Evolutionary conservation across 2,888 invertebrate genomes (phyloP).

Genomic region (Noctua janthina): DNA sequence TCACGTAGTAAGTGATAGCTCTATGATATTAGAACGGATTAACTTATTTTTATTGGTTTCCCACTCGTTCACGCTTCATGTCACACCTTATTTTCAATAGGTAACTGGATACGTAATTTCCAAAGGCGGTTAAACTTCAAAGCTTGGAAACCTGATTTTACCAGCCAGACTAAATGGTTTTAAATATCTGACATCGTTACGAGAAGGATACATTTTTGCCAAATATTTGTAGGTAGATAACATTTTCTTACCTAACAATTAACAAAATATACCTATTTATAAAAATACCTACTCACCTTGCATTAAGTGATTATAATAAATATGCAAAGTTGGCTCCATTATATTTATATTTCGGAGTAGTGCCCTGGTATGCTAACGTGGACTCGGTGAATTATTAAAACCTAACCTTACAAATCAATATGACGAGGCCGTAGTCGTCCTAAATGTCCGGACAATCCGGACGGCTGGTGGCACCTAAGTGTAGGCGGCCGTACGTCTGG

Average conservation of each 20-base stretch:
- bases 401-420: background rate
- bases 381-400: background rate
- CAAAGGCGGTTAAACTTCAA: background rate
- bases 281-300: constrained; percentile 19
- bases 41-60: constrained; percentile 85
- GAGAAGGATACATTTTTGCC: background rate
- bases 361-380: background rate
- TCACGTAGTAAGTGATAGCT: constrained; percentile 56
- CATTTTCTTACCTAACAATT: constrained; percentile 18
- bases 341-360: background rate
- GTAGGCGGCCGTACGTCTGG: no score
- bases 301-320: constrained; percentile 4
- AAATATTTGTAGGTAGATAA: background rate
- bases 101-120: constrained; percentile 72
- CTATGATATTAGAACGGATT: constrained; percentile 74
- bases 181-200: background rate
- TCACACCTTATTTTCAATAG: constrained; percentile 73
- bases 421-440: background rate
- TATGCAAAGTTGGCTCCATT: constrained; percentile 10
- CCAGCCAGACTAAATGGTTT: background rate
- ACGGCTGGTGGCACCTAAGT: background rate
- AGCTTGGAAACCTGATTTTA: background rate
- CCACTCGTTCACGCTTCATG: constrained; percentile 78
- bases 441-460: background rate
- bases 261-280: constrained; percentile 12